A percentile compares a stretch with the other conserved stretches of the same genome.
phyloP scores from a whole-genome alignment of 2,888 invertebrate genomes.

The Cyclophora punctaria region DNA sequence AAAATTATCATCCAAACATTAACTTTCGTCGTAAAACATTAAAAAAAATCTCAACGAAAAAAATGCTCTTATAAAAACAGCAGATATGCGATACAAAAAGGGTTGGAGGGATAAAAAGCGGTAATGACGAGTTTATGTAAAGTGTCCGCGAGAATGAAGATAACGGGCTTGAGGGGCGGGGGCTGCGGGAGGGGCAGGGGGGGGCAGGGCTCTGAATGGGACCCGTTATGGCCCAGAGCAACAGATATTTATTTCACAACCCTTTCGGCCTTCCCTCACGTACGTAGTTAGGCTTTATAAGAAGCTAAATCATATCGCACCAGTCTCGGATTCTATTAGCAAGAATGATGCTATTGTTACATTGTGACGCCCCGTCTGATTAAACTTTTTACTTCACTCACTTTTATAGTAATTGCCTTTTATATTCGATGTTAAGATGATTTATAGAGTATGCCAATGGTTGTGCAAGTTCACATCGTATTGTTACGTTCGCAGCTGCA shows the following conservation, averaged over 20 bases:
- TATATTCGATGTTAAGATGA: not conserved
- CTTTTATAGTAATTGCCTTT: not conserved
- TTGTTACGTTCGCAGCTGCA: too few relatives aligned
- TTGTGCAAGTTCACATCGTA: too few relatives aligned
- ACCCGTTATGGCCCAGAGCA: not conserved
- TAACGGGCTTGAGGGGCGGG: not conserved
- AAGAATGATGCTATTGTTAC: too few relatives aligned
- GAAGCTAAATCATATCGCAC: not conserved
- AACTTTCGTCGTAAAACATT: too few relatives aligned
- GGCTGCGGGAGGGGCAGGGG: too few relatives aligned
- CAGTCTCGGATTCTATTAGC: too few relatives aligned
- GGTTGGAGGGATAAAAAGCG: slow-evolving; percentile 4
- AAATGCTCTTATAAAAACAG: not conserved
- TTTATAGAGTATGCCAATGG: too few relatives aligned
- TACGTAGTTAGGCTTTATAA: not conserved
- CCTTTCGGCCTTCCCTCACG: not conserved
- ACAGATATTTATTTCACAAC: slow-evolving; percentile 1
- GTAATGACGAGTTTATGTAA: slow-evolving; percentile 9
- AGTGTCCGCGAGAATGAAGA: slow-evolving; percentile 4
- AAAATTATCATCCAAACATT: too few relatives aligned
- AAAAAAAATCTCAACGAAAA: not conserved
- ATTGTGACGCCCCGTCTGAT: too few relatives aligned
- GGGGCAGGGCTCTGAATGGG: not conserved
- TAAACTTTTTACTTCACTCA: too few relatives aligned
- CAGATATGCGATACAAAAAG: slow-evolving; percentile 2